Percentiles rank a stretch among this genome's conserved stretches.
Conservation (phyloP, 1,140 invertebrate species). For the Heliconius hermathena region DNA sequence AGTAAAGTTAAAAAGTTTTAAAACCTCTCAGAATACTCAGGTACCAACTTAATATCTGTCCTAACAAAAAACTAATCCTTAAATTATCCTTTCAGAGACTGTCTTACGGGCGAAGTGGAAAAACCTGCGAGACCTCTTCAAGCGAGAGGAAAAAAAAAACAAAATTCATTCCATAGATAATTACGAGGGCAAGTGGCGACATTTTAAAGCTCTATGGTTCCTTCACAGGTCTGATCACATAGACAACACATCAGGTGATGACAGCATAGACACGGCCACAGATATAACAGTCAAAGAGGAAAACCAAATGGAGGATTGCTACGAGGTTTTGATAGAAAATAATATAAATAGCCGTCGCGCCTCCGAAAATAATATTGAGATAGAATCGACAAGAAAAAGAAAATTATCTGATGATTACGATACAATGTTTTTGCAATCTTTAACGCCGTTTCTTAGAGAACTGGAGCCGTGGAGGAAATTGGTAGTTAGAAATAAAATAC, state of each 20-base stretch:
- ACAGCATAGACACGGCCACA: neutral
- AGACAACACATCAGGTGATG: neutral
- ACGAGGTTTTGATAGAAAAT: neutral
- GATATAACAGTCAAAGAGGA: neutral
- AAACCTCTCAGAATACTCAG: neutral
- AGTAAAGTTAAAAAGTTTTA: too few species aligned
- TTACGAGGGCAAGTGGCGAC: slow-evolving; percentile 53
- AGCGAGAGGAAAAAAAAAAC: slow-evolving; percentile 47
- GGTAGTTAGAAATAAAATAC: slow-evolving; percentile 58
- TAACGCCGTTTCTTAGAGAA: slow-evolving; percentile 54
- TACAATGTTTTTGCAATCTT: slow-evolving; percentile 45
- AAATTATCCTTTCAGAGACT: slow-evolving; percentile 45
- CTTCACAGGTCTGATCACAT: slow-evolving; percentile 28
- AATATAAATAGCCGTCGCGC: neutral
- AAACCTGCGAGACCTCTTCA: slow-evolving; percentile 55
- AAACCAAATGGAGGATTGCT: neutral
- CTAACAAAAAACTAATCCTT: neutral
- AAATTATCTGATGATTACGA: slow-evolving; percentile 50
- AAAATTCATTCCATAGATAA: slow-evolving; percentile 27
- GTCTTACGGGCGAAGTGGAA: slow-evolving; percentile 56
- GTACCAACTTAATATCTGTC: neutral
- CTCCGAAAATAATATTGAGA: neutral
- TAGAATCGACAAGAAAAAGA: neutral
- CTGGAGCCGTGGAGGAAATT: slow-evolving; percentile 56
- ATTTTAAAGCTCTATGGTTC: slow-evolving; percentile 52